These are phyloP conservation scores for Zygothrica quintamaculata DNA, from an alignment of 2,888 invertebrate genomes.

Conservation along the genomic window DNA sequence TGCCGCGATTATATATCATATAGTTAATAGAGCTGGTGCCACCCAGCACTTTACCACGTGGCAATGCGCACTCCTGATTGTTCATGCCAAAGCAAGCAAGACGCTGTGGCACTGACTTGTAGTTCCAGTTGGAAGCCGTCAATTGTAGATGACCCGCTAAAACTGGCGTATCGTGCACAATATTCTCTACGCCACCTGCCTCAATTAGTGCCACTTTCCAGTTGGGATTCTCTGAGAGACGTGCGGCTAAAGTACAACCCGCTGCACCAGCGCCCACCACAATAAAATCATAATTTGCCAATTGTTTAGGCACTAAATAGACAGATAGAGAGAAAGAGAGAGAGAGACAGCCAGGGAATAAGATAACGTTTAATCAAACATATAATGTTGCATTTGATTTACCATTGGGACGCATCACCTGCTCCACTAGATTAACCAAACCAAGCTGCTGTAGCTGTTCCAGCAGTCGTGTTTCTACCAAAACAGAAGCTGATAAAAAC, in stretches of 20 bases:
- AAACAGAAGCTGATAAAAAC: neutral
- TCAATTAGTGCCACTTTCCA: slow-evolving; percentile 86
- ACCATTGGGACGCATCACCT: slow-evolving; percentile 57
- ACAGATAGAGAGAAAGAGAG: no score
- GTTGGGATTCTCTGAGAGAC: slow-evolving; percentile 83
- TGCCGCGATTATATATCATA: slow-evolving; percentile 91
- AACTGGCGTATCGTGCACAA: slow-evolving; percentile 78
- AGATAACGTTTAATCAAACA: no score
- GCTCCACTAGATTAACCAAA: slow-evolving; percentile 56
- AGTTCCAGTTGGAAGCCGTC: slow-evolving; percentile 89
- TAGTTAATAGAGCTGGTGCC: slow-evolving; percentile 87
- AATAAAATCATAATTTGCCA: slow-evolving; percentile 91
- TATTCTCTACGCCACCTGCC: slow-evolving; percentile 85
- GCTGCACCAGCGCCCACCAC: slow-evolving; percentile 94
- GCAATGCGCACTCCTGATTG: slow-evolving; percentile 84
- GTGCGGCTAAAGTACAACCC: slow-evolving; percentile 86
- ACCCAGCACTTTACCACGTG: slow-evolving; percentile 87
- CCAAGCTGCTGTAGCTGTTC: slow-evolving; percentile 58
- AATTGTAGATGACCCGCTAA: slow-evolving; percentile 78
- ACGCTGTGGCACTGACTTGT: slow-evolving; percentile 88
- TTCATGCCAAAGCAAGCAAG: slow-evolving; percentile 86
- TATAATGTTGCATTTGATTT: neutral
- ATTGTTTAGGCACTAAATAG: slow-evolving; percentile 56
- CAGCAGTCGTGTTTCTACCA: slow-evolving; percentile 30
- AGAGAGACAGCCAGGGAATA: no score